Evolutionary conservation across 2,888 invertebrate species (phyloP).

Genomic region (Spisula solida): DNA sequence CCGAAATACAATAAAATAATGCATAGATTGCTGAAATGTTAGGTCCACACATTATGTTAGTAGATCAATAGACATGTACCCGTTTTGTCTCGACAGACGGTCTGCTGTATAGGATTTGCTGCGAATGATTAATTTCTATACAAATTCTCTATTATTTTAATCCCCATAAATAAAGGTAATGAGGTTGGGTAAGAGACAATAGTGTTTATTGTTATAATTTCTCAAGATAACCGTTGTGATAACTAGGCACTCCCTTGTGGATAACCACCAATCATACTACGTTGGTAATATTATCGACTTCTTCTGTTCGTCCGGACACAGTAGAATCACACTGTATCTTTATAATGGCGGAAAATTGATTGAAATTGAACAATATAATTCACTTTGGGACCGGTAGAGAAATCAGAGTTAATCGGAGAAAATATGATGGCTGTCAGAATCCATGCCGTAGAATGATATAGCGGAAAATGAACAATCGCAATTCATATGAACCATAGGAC

Average conservation of each 20-base stretch:
- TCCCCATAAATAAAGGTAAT: constrained; percentile 46
- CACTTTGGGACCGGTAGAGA: constrained; percentile 68
- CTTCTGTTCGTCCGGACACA: constrained; percentile 39
- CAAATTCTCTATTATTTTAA: constrained; percentile 16
- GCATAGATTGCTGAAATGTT: too few species aligned
- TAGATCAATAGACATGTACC: constrained; percentile 84
- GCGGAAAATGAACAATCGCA: constrained; percentile 66
- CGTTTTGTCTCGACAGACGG: constrained; percentile 85
- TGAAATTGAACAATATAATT: constrained; percentile 74
- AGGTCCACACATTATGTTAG: neutral
- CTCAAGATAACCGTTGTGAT: constrained; percentile 40
- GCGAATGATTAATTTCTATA: neutral
- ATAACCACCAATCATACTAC: constrained; percentile 30
- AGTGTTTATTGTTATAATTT: constrained; percentile 30
- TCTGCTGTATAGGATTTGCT: constrained; percentile 57
- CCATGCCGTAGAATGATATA: constrained; percentile 56
- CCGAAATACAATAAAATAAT: too few species aligned
- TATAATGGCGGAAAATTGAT: constrained; percentile 77
- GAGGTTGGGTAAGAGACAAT: neutral
- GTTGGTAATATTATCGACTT: constrained; percentile 46
- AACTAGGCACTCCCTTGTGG: constrained; percentile 32
- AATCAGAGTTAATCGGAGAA: constrained; percentile 66
- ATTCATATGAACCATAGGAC: constrained; percentile 29
- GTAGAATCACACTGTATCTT: constrained; percentile 22
- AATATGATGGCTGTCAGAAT: constrained; percentile 66